Evolutionary conservation across 92 coral and sea anemone genomes (phyloP).

Genomic region (Galaxea fascicularis): DNA sequence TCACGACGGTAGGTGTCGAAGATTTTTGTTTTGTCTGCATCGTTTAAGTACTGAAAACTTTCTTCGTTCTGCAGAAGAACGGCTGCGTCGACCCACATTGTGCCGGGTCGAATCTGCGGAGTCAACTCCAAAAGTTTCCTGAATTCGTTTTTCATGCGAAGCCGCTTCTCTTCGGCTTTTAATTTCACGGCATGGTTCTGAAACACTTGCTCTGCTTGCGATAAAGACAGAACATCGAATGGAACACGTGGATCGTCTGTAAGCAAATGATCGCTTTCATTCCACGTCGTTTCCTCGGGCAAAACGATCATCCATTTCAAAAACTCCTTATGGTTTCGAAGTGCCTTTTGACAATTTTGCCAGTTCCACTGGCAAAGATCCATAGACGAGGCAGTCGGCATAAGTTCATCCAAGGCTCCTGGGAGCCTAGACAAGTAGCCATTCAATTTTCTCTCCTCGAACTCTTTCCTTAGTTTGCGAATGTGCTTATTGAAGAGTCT

Average conservation of each 20-base stretch:
- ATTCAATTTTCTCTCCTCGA: slow-evolving; percentile 85
- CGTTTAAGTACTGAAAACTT: slow-evolving; percentile 89
- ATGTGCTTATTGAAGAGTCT: slow-evolving; percentile 93
- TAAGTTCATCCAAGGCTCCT: slow-evolving; percentile 89
- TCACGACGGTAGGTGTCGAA: slow-evolving; percentile 90
- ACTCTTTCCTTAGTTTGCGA: slow-evolving; percentile 86
- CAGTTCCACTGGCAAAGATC: slow-evolving; percentile 92
- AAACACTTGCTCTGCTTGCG: slow-evolving; percentile 80
- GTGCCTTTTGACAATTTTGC: slow-evolving; percentile 84
- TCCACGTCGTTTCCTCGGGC: slow-evolving; percentile 87
- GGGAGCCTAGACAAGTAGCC: slow-evolving; percentile 92
- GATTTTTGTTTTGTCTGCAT: slow-evolving; percentile 79
- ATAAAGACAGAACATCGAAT: slow-evolving; percentile 78
- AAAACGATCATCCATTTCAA: slow-evolving; percentile 83
- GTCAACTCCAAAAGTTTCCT: slow-evolving; percentile 91
- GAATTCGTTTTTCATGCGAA: slow-evolving; percentile 92
- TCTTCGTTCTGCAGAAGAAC: slow-evolving; percentile 90
- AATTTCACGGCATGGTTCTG: slow-evolving; percentile 85
- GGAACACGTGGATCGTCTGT: slow-evolving; percentile 88
- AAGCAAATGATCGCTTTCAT: slow-evolving; percentile 93
- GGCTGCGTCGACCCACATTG: slow-evolving; percentile 90
- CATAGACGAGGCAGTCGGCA: slow-evolving; percentile 81
- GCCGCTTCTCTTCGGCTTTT: slow-evolving; percentile 90
- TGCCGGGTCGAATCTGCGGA: slow-evolving; percentile 96
- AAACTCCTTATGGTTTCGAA: slow-evolving; percentile 87